phyloP scores from a whole-genome alignment of 2,888 invertebrate species.

The Seira sanloemensis region DNA sequence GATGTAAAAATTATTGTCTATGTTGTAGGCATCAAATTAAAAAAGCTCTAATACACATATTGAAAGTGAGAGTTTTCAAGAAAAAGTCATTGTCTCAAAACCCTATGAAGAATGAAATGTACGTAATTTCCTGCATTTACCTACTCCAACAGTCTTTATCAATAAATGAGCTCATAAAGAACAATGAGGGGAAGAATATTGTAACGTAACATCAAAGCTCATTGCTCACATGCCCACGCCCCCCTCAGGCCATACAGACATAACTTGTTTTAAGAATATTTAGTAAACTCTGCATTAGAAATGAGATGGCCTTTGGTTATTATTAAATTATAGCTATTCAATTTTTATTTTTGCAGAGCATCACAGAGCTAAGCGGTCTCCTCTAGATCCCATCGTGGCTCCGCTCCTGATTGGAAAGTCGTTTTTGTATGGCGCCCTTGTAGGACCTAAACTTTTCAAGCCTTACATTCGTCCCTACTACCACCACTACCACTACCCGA shows the following conservation, averaged over 20 bases:
- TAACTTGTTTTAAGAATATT: background rate
- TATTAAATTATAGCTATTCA: background rate
- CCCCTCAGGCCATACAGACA: background rate
- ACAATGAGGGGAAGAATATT: constrained; percentile 50
- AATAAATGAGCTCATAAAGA: constrained; percentile 29
- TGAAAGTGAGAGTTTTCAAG: constrained; percentile 53
- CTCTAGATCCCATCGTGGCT: constrained; percentile 62
- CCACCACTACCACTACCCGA: constrained; percentile 44
- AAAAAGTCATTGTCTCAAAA: constrained; percentile 37
- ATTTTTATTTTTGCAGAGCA: background rate
- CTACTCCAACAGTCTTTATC: constrained; percentile 32
- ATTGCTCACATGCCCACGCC: background rate
- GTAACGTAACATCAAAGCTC: constrained; percentile 7
- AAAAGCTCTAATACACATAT: constrained; percentile 28
- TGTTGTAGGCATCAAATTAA: constrained; percentile 54
- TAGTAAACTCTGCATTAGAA: too few relatives aligned
- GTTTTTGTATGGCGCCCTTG: constrained; percentile 62
- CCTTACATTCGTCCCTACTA: constrained; percentile 40
- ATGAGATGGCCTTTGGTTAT: too few relatives aligned
- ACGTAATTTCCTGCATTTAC: constrained; percentile 55
- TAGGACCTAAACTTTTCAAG: constrained; percentile 64
- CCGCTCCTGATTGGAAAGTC: constrained; percentile 63
- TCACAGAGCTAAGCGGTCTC: constrained; percentile 59
- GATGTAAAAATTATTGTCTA: background rate
- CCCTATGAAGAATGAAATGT: constrained; percentile 45